phyloP scores from a whole-genome alignment of 2,113 vertebrate genomes.

The Myrmecophaga tridactyla region DNA sequence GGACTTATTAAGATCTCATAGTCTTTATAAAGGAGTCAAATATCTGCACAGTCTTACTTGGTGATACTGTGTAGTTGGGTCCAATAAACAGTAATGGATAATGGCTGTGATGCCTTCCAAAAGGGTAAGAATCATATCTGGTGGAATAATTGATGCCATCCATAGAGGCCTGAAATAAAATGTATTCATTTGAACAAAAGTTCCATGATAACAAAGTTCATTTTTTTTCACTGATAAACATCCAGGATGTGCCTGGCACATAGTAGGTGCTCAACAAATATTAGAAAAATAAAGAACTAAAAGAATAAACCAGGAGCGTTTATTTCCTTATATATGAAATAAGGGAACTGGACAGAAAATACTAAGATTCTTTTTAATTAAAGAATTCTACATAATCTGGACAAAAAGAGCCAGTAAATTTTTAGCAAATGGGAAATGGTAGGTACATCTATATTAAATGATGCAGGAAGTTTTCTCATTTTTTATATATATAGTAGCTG shows the following conservation, averaged over 20 bases:
- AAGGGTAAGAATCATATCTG: conserved; percentile 96
- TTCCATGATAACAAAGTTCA: neutral
- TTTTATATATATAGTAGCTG: neutral
- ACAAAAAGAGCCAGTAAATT: neutral
- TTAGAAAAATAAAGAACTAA: neutral
- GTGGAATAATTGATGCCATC: conserved; percentile 96
- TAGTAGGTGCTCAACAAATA: conserved; percentile 8
- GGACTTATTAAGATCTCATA: neutral
- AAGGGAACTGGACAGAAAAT: neutral
- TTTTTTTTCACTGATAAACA: conserved; percentile 24
- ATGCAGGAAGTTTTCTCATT: neutral
- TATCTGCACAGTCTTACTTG: conserved; percentile 86
- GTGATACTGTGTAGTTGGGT: conserved; percentile 96
- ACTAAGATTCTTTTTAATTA: neutral
- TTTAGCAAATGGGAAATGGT: neutral
- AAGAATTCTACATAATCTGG: conserved; percentile 1
- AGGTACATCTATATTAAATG: neutral
- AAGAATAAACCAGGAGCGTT: neutral
- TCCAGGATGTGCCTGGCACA: neutral
- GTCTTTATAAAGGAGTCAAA: conserved; percentile 29
- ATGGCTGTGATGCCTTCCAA: conserved; percentile 98
- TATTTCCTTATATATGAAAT: neutral
- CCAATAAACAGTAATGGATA: conserved; percentile 97
- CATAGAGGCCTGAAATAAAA: conserved; percentile 90
- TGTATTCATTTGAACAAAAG: conserved; percentile 4